Conservation (phyloP, 1,140 invertebrate genomes). For the Aphelinus atriplicis region DNA sequence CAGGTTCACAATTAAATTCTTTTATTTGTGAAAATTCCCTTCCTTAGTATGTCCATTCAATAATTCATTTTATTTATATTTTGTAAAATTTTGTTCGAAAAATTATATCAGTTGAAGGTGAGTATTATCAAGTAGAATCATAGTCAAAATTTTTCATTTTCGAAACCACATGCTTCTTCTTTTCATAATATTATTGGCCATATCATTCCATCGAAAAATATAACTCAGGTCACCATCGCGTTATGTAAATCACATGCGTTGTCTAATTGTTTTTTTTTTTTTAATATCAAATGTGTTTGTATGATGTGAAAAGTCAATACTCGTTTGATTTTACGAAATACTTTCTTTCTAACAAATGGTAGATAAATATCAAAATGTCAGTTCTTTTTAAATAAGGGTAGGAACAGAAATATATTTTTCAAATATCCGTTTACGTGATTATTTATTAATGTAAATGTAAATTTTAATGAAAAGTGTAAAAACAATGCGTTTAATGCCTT, state of each 20-base stretch:
- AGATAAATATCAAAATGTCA: conserved; percentile 33
- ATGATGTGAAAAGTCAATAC: conserved; percentile 35
- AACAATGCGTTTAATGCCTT: conserved; percentile 19
- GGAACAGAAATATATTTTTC: conserved; percentile 39
- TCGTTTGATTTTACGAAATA: conserved; percentile 29
- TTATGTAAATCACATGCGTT: conserved; percentile 35
- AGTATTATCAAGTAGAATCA: conserved; percentile 38
- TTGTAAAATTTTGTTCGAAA: conserved; percentile 9
- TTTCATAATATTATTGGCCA: conserved; percentile 32
- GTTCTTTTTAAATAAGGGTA: conserved; percentile 27
- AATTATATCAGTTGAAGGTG: conserved; percentile 33
- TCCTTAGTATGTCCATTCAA: no score
- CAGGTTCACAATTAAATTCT: neutral
- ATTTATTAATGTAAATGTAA: conserved; percentile 39
- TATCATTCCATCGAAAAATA: conserved; percentile 27
- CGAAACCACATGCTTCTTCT: conserved; percentile 28
- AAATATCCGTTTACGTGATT: conserved; percentile 37
- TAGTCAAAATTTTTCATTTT: conserved; percentile 6
- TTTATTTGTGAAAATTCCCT: no score
- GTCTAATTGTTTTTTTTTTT: conserved; percentile 33
- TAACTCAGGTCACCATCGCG: conserved; percentile 25
- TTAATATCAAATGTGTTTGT: conserved; percentile 39
- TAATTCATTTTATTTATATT: neutral
- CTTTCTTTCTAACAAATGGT: conserved; percentile 38
- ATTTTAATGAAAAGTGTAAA: conserved; percentile 29